These are phyloP conservation scores for Trypoxylon attenuatum DNA, from an alignment of 2,888 invertebrate genomes.

Conservation along the genomic window DNA sequence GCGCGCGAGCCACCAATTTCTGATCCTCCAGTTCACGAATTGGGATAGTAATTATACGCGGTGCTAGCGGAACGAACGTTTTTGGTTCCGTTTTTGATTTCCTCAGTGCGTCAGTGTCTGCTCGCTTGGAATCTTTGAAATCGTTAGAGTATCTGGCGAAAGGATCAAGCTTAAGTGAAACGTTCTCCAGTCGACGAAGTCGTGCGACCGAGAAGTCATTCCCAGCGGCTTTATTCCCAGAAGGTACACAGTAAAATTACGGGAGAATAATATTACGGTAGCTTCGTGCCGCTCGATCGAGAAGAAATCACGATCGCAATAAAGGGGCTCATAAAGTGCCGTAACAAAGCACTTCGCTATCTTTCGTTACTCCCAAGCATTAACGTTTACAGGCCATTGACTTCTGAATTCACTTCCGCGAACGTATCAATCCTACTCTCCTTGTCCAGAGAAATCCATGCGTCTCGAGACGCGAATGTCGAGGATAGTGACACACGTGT, in stretches of 20 bases:
- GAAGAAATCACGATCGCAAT: slow-evolving; percentile 41
- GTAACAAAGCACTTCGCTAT: slow-evolving; percentile 46
- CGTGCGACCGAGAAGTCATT: slow-evolving; percentile 1
- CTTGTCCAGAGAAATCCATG: slow-evolving; percentile 9
- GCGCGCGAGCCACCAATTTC: slow-evolving; percentile 29
- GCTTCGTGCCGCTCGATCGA: slow-evolving; percentile 18
- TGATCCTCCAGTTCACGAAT: slow-evolving; percentile 31
- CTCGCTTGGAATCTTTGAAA: no score
- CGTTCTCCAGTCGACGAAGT: no score
- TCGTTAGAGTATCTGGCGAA: no score
- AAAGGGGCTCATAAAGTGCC: slow-evolving; percentile 50
- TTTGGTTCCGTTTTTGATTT: neutral
- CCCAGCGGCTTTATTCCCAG: neutral
- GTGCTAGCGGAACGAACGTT: slow-evolving; percentile 33
- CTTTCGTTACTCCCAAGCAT: slow-evolving; percentile 41
- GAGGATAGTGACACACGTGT: neutral
- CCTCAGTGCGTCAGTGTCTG: slow-evolving; percentile 12
- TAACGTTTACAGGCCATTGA: slow-evolving; percentile 47
- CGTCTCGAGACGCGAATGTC: slow-evolving; percentile 9
- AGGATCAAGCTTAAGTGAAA: neutral
- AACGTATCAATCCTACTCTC: slow-evolving; percentile 33
- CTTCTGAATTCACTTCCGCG: slow-evolving; percentile 38
- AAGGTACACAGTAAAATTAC: slow-evolving; percentile 2
- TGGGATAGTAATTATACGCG: slow-evolving; percentile 38
- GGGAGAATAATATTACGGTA: slow-evolving; percentile 16